Conservation (phyloP, 2,888 invertebrate genomes). For the Thecocarcelia acutangulata region DNA sequence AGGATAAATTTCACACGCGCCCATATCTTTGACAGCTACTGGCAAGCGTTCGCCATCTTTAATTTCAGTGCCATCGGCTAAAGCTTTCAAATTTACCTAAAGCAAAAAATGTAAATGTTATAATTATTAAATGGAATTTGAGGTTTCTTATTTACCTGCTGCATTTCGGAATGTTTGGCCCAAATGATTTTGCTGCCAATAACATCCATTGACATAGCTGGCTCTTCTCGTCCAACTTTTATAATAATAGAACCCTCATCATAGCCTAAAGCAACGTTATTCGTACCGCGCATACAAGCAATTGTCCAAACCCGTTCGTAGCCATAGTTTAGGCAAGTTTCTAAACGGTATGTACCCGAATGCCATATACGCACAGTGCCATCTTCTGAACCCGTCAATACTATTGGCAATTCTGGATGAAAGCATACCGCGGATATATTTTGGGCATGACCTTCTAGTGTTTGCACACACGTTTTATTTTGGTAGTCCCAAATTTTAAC, state of each 20-base stretch:
- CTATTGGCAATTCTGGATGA: slow-evolving; percentile 98
- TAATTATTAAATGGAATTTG: too few relatives aligned
- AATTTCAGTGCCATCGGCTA: slow-evolving; percentile 84
- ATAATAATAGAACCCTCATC: slow-evolving; percentile 82
- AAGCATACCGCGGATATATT: slow-evolving; percentile 98
- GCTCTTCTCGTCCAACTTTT: slow-evolving; percentile 94
- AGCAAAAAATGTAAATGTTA: too few relatives aligned
- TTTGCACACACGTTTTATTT: slow-evolving; percentile 99
- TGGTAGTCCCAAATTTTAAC: slow-evolving; percentile 99
- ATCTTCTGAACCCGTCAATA: slow-evolving; percentile 98
- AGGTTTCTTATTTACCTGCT: slow-evolving; percentile 88
- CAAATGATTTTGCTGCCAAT: slow-evolving; percentile 99
- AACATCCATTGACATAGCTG: slow-evolving; percentile 99
- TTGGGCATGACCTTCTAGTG: slow-evolving; percentile 97
- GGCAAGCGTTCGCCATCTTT: slow-evolving; percentile 96
- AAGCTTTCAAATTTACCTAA: slow-evolving; percentile 78
- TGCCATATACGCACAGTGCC: slow-evolving; percentile 99
- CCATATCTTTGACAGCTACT: slow-evolving; percentile 98
- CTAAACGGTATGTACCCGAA: slow-evolving; percentile 97
- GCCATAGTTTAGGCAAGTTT: slow-evolving; percentile 98
- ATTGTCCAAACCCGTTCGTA: slow-evolving; percentile 99
- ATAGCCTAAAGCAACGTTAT: slow-evolving; percentile 95
- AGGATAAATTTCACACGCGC: slow-evolving; percentile 99
- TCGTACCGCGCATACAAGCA: slow-evolving; percentile 94
- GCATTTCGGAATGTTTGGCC: slow-evolving; percentile 99